Conservation (phyloP, 30 jellyfish, hydroid and myxozoan genomes). For the Mastigias papua region DNA sequence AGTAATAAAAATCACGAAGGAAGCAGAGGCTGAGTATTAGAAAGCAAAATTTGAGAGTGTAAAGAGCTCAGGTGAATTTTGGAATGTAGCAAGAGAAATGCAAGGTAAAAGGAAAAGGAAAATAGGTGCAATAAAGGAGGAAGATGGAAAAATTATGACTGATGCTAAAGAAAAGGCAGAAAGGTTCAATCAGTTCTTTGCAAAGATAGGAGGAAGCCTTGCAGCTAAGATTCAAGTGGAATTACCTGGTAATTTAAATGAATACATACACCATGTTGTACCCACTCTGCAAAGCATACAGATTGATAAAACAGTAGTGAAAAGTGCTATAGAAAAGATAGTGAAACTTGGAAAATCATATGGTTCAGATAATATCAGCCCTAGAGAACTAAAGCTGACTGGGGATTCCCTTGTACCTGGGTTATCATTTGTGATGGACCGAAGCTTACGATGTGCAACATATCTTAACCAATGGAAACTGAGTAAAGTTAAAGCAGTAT, state of each 20-base stretch:
- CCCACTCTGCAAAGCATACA: conserved; percentile 36
- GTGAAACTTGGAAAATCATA: conserved; percentile 19
- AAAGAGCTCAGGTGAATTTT: conserved; percentile 25
- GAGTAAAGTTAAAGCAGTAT: conserved; percentile 28
- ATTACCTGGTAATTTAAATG: conserved; percentile 28
- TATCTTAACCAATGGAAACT: conserved; percentile 9
- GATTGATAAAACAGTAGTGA: conserved; percentile 9
- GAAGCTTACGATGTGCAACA: conserved; percentile 10
- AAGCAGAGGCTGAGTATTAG: conserved; percentile 30
- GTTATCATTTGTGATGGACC: conserved; percentile 30
- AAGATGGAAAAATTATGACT: conserved; percentile 28
- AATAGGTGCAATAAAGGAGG: conserved; percentile 11
- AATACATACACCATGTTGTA: conserved; percentile 36
- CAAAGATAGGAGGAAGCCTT: conserved; percentile 45
- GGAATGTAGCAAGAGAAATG: conserved; percentile 26
- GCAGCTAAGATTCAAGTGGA: conserved; percentile 44
- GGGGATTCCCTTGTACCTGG: conserved; percentile 36
- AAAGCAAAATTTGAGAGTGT: conserved; percentile 8
- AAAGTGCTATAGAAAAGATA: conserved; percentile 28
- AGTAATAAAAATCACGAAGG: too few relatives aligned
- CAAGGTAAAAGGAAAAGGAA: conserved; percentile 16
- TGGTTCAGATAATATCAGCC: conserved; percentile 34
- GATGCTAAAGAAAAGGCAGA: conserved; percentile 38
- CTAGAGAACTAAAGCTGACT: conserved; percentile 46
- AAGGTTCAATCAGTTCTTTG: conserved; percentile 30